Evolutionary conservation across 2,888 invertebrate species (phyloP), one percentile per base, ranked within the genome.

Genomic region (Melinopterus prodromus): DNA sequence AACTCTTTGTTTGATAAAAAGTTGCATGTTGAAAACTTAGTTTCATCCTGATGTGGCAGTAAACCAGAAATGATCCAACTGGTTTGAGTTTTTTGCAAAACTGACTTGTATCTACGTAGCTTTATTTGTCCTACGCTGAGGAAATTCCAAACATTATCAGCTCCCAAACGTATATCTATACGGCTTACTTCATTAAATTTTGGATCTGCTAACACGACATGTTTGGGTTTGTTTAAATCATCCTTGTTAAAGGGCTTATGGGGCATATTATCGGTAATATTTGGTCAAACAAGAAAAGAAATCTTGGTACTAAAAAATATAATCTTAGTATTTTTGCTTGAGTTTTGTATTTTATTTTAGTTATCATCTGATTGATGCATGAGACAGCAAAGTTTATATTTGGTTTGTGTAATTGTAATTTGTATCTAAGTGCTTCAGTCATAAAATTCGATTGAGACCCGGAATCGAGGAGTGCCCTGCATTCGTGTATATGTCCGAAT

Each of bases 381-480:
- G 70, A 69, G 15, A 77, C 16, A 1, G 12, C 53, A 69, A 77
- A 26, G 35, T 70, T 16, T 70, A 69, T 69, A 16, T 77, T 77
- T 16, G 71, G 16, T 71, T 70, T 69, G 36, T 6, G 26, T 71
- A 77, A 35, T 15, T 16, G 53, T 16, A 78, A 53, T 15, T 36
- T 26, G 1, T 16, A 2, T 26, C 71, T 26, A 3, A 71, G 14
- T 6, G 16, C n/a, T 37, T 82, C 76, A 6, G 82, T 81, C 7
- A 83, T 77, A 38, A 84, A 75, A 16, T 81, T 81, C 4, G 80
- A 78, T 78, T 84, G 83, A 35, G 81, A 81, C n/a, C 84, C 83
- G 6, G 80, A 78, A 70, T 84, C 84, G 16, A 84, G 79, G 0
- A 84, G 69, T 9, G 81, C 82, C n/a, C 84, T 80, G 77, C 82